Conservation (phyloP, 2,797 vertebrate species). For the Siniperca scherzeri region DNA sequence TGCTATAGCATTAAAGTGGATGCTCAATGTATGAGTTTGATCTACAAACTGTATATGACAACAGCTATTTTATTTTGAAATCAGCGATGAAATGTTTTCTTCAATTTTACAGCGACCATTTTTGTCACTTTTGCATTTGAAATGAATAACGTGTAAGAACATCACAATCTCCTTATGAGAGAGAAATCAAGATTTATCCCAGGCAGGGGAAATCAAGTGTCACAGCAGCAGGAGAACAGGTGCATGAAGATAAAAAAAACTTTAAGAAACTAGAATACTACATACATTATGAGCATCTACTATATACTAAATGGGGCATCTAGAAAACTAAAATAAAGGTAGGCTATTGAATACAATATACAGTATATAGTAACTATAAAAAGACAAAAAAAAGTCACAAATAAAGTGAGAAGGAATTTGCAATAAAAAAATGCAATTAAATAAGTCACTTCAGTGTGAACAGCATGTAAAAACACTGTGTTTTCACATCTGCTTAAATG, state of each 20-base stretch:
- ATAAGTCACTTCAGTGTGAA: slow-evolving; percentile 14
- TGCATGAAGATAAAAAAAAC: neutral
- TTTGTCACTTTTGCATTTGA: neutral
- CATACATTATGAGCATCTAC: neutral
- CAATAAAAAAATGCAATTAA: neutral
- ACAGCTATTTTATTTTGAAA: neutral
- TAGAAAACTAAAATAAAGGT: neutral
- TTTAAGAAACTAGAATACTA: neutral
- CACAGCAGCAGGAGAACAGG: neutral
- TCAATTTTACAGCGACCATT: neutral
- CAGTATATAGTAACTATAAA: neutral
- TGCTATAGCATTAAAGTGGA: neutral
- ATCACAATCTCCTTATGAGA: neutral
- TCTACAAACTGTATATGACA: neutral
- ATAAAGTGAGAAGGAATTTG: neutral
- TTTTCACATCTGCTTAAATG: slow-evolving; percentile 27
- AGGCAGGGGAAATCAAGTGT: neutral
- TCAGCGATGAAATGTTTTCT: neutral
- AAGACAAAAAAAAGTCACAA: neutral
- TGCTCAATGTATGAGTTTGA: neutral
- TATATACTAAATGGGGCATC: neutral
- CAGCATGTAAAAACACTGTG: slow-evolving; percentile 1
- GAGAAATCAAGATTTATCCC: neutral
- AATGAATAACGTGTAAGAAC: neutral
- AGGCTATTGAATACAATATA: neutral